Evolutionary conservation across 92 coral and sea anemone species (phyloP), one percentile per base, ranked within the genome.

Genomic region (Bergia puertoricense): DNA sequence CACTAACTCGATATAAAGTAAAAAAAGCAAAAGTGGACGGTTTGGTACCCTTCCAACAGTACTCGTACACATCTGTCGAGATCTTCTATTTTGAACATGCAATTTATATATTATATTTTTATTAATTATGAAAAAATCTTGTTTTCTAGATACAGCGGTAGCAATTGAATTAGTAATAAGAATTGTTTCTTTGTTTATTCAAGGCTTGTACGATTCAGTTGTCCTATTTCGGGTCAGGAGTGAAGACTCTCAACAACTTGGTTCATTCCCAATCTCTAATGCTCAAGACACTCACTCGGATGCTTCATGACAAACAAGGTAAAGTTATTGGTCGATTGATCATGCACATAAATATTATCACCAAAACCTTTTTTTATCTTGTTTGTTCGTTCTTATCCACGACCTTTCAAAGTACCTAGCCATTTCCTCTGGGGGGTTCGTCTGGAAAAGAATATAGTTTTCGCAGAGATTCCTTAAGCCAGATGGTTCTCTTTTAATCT

Each of bases 241-340:
- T 72, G n/a, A 74, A 37, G 77, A 39, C 46, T 16, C 77, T 74
- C 22, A 38, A 10, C 45, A 74, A 74, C 22, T 42, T 74, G 20
- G 77, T 74, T 42, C 77, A 74, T 20, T 38, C 77, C 3, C 77
- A 74, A 45, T 74, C 77, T 5, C 77, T 74, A 20, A 74, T 74
- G 77, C 77, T 74, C 43, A 74, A 20, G 77, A 10, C 77, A 4
- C 77, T 74, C 5, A 42, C 77, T 8, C 41, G 42, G 42, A 39
- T 74, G 45, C 43, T 74, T 8, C 46, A 74, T 9, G 46, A 20
- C 40, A 40, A 39, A 20, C 15, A 74, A 74, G 77, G 46, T 74
- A 74, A 8, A 18, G 16, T 73, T n/a, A 73, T 15, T 18, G 14
- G 59, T 54, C 59, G 59, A 18, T 10, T 54, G 59, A 54, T 18